Base-by-base conservation (phyloP, 2,113 vertebrate genomes). In the Clarias batrachus region DNA sequence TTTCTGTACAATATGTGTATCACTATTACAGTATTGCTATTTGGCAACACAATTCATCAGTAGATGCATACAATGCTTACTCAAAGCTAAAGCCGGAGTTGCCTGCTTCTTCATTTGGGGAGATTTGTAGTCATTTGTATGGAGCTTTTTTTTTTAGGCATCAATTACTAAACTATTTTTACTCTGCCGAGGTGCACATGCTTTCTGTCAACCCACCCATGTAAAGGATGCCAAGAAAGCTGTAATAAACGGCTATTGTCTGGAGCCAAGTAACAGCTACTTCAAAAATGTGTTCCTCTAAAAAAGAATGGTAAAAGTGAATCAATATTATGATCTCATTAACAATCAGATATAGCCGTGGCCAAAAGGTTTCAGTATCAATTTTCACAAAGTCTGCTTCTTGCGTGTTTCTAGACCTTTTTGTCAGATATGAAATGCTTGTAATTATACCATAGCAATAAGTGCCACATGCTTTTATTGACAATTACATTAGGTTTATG, bases 151-250 rank as follows among this genome's bases (percentile, higher is more conserved):
- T 33, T 86, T 85, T 81, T 81, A 81, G 85, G 63, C 77, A 81
- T 59, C 65, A 80, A 71, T 86, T 86, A 80, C 62, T 80, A 63
- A 68, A 80, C 62, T 81, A 71, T 48, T 81, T 81, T 78, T 27
- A 21, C 85, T 71, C 30, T 56, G 74, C 84, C 1, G 63, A 86
- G 65, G 52, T 81, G 76, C 63, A 70, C 76, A 30, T 59, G 48
- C 23, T 70, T 70, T 60, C 76, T 85, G 62, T 71, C 77, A 86
- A n/a, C 52, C 77, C 65, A 71, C 85, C 76, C 85, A 86, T 63
- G 14, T 33, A 79, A 77, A 63, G 65, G 54, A 86, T 71, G 63
- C 52, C 52, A 80, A 30, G 30, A 70, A 70, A 41, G 77, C 77
- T 71, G 54, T 80, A 86, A 86, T 86, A 63, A 86, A 70, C 77